Evolutionary conservation across 1,140 invertebrate species (phyloP).

Genomic region (Drosophila gunungcola): DNA sequence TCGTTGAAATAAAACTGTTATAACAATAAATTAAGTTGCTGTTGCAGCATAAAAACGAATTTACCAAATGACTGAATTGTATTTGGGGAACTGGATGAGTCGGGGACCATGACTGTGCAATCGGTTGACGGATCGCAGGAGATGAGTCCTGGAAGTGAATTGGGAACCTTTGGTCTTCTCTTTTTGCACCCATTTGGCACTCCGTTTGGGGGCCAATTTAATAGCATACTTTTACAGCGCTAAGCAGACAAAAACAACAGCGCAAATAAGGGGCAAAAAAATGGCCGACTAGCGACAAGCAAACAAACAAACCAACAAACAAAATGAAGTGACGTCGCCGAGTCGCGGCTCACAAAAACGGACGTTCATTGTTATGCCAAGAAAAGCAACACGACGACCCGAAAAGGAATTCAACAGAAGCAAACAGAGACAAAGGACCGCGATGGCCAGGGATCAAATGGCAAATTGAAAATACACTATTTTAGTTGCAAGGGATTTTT

Average conservation of each 20-base stretch:
- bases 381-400: slow-evolving; percentile 72
- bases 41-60: slow-evolving; percentile 76
- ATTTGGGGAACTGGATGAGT: background rate
- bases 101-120: slow-evolving; percentile 35
- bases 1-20: slow-evolving; percentile 57
- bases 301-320: slow-evolving; percentile 81
- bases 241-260: slow-evolving; percentile 68
- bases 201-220: slow-evolving; percentile 74
- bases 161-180: background rate
- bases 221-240: slow-evolving; percentile 79
- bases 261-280: slow-evolving; percentile 14
- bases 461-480: slow-evolving; percentile 20
- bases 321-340: slow-evolving; percentile 78
- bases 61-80: slow-evolving; percentile 59
- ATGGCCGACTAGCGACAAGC: slow-evolving; percentile 28
- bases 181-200: slow-evolving; percentile 27
- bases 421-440: slow-evolving; percentile 37
- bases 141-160: slow-evolving; percentile 18
- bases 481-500: too few species aligned
- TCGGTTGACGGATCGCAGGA: slow-evolving; percentile 61
- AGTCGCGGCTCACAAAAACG: slow-evolving; percentile 61
- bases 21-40: slow-evolving; percentile 81
- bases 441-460: slow-evolving; percentile 1
- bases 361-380: slow-evolving; percentile 82
- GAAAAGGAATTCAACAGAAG: slow-evolving; percentile 43